These are phyloP conservation scores for Yponomeuta malinellus DNA, from an alignment of 2,888 invertebrate species.

Conservation along the genomic window DNA sequence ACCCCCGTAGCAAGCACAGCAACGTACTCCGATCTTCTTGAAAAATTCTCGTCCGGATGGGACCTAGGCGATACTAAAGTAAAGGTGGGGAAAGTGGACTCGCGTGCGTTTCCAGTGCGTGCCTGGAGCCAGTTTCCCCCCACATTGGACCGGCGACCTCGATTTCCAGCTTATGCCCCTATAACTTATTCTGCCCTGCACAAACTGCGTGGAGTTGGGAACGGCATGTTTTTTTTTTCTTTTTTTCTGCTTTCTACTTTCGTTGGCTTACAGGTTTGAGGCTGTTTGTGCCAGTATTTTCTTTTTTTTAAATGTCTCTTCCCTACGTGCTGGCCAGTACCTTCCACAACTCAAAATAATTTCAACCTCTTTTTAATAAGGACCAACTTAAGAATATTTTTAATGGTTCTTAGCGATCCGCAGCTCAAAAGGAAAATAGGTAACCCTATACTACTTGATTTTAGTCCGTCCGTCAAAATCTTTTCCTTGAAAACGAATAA, in stretches of 20 bases:
- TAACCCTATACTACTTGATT: no score
- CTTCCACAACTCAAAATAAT: background rate
- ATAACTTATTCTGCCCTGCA: constrained; percentile 67
- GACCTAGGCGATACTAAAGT: background rate
- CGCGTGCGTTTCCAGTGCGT: constrained; percentile 66
- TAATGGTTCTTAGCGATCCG: no score
- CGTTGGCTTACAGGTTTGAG: constrained; percentile 14
- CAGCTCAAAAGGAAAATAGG: no score
- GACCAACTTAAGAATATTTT: no score
- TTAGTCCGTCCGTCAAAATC: no score
- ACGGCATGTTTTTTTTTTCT: constrained; percentile 21
- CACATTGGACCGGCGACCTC: constrained; percentile 62
- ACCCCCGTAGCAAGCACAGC: background rate
- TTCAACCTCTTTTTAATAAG: no score
- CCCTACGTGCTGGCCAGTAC: background rate
- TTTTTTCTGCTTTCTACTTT: constrained; percentile 28
- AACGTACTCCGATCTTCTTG: background rate
- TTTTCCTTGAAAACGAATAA: no score
- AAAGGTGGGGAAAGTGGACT: constrained; percentile 36
- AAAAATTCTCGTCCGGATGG: background rate
- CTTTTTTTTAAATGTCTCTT: background rate
- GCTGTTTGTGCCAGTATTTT: background rate
- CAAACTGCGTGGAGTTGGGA: constrained; percentile 29
- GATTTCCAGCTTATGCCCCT: constrained; percentile 61
- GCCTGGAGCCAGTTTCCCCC: constrained; percentile 61